Evolutionary conservation across 2,888 invertebrate species (phyloP), one percentile per base, ranked within the genome.

Genomic region (Himalopsyche tibetana): DNA sequence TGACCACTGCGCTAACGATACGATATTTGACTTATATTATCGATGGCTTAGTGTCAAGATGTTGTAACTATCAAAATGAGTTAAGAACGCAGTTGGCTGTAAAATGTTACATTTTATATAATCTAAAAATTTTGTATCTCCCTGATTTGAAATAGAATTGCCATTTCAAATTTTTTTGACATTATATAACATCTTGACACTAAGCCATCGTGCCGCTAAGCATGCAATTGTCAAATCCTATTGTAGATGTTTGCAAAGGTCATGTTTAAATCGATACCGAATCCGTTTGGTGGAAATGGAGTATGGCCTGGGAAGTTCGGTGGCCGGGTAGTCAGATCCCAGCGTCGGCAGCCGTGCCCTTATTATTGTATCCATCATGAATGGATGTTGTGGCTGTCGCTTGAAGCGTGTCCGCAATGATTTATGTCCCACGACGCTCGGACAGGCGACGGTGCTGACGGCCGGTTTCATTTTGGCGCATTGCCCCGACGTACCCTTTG

Each of bases 391-490:
- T 79, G 82, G 87, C 88, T 88, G 88, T 87, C 88, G 84, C 63
- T 83, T 45, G 88, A 83, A 88, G 87, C 87, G 87, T 88, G 88
- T 85, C 88, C 82, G 56, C 69, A 81, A 88, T 88, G 88, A 88
- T 88, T 87, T 84, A 88, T 88, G 83, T 55, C 74, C 80, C 84
- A 82, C 55, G 88, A 63, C 83, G 82, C 74, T 79, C 88, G 88
- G 88, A 88, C 74, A 74, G 56, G 79, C 82, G 80, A 80, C 87
- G 88, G 84, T 63, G 88, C 40, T 87, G 88, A 88, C 88, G 85
- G 86, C 86, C 83, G 88, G 84, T 86, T 86, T 86, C 86, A 86
- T 88, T 86, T 88, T 82, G 86, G 86, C 74, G 80, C 79, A 45
- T 51, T 82, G 84, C 86, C 84, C 74, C 69, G 74, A 82, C 51